phyloP scores from a whole-genome alignment of 2,113 vertebrate species.

The Lophura nycthemera region DNA sequence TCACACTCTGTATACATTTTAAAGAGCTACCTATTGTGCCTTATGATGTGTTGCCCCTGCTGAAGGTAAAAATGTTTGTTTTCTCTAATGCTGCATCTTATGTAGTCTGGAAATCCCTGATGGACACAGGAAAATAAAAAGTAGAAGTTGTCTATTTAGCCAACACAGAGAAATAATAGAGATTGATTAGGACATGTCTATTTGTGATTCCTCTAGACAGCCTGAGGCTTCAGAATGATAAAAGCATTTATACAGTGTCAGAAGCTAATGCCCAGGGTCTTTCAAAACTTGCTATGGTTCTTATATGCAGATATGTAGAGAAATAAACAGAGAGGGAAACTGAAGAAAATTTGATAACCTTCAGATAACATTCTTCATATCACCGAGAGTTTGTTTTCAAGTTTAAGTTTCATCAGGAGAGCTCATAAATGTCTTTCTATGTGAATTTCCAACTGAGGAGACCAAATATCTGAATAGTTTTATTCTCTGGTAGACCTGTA shows the following conservation, averaged over 20 bases:
- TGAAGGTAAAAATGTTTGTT: constrained; percentile 37
- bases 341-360: constrained; percentile 42
- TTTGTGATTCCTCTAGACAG: background rate
- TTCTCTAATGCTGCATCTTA: background rate
- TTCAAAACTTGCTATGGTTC: background rate
- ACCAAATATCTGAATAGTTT: constrained; percentile 3
- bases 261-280: background rate
- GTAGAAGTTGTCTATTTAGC: background rate
- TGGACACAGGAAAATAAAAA: constrained; percentile 41
- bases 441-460: constrained; percentile 11
- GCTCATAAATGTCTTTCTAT: constrained; percentile 25
- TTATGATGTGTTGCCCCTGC: constrained; percentile 47
- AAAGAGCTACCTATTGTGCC: constrained; percentile 1
- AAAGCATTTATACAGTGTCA: background rate
- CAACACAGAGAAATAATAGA: background rate
- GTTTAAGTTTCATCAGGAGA: background rate
- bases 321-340: background rate
- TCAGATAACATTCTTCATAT: background rate
- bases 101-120: constrained; percentile 32
- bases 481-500: constrained; percentile 34
- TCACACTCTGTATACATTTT: background rate
- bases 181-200: background rate
- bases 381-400: background rate
- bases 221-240: background rate
- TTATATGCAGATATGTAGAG: background rate